A percentile compares a stretch with the other conserved stretches of the same genome.
Evolutionary conservation across 2,797 vertebrate genomes (phyloP).

Genomic region (Myotis pilosus): DNA sequence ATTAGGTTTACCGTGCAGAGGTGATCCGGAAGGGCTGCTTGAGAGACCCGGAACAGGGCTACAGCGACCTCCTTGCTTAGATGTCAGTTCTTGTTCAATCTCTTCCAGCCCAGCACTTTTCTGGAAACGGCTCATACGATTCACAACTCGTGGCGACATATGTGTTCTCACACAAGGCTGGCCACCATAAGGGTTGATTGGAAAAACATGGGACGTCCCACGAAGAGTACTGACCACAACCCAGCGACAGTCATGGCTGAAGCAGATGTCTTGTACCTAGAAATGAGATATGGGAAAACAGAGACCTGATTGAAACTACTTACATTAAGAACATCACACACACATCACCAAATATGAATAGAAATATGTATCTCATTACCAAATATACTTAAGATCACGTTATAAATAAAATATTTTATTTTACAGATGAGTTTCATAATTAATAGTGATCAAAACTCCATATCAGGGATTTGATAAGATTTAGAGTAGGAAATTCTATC

Average conservation of each 20-base stretch:
- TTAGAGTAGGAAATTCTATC: slow-evolving; percentile 6
- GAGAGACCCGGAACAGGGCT: slow-evolving; percentile 96
- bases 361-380: background rate
- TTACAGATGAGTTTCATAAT: background rate
- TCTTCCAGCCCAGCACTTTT: slow-evolving; percentile 98
- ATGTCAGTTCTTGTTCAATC: slow-evolving; percentile 96
- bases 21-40: slow-evolving; percentile 96
- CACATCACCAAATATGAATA: background rate
- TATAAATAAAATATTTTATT: background rate
- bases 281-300: background rate
- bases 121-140: slow-evolving; percentile 98
- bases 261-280: slow-evolving; percentile 98
- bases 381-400: background rate
- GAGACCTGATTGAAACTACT: background rate
- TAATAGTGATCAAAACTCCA: background rate
- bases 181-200: slow-evolving; percentile 96
- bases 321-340: background rate
- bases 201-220: slow-evolving; percentile 97
- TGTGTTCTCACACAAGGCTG: slow-evolving; percentile 96
- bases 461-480: background rate
- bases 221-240: slow-evolving; percentile 97
- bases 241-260: slow-evolving; percentile 98
- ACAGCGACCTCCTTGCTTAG: slow-evolving; percentile 92
- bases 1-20: slow-evolving; percentile 90
- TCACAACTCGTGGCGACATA: slow-evolving; percentile 96